A percentile compares a stretch with the other conserved stretches of the same genome.
phyloP scores from a whole-genome alignment of 2,113 vertebrate genomes.

The Bujurquina vittata region DNA sequence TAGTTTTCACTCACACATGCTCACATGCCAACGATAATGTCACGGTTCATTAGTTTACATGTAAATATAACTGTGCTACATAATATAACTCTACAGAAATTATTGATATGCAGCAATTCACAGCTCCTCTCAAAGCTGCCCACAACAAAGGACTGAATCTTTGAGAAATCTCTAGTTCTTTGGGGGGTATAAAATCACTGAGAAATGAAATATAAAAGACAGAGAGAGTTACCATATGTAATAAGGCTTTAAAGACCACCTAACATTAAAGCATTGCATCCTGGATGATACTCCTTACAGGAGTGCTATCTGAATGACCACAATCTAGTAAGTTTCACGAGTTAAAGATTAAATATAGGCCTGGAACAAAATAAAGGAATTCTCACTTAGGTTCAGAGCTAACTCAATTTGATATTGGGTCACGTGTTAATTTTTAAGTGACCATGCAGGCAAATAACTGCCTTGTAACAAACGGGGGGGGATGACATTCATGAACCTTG shows the following conservation, averaged over 20 bases:
- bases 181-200: neutral
- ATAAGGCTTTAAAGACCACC: neutral
- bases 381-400: constrained; percentile 8
- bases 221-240: neutral
- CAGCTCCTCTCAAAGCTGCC: constrained; percentile 16
- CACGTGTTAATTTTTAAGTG: constrained; percentile 51
- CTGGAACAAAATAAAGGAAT: constrained; percentile 13
- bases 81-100: constrained; percentile 14
- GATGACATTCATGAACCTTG: neutral
- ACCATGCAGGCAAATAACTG: constrained; percentile 5
- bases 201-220: neutral
- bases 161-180: constrained; percentile 13
- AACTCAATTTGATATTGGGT: constrained; percentile 52
- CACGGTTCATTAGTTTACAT: constrained; percentile 59
- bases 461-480: neutral
- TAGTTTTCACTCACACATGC: constrained; percentile 65
- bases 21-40: constrained; percentile 57
- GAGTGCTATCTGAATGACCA: neutral
- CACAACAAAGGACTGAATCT: constrained; percentile 34
- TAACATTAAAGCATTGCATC: neutral
- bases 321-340: neutral
- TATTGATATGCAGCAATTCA: constrained; percentile 33
- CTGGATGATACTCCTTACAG: neutral
- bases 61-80: constrained; percentile 20
- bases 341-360: constrained; percentile 14